phyloP scores from a whole-genome alignment of 2,113 vertebrate species.

The Anolis carolinensis region DNA sequence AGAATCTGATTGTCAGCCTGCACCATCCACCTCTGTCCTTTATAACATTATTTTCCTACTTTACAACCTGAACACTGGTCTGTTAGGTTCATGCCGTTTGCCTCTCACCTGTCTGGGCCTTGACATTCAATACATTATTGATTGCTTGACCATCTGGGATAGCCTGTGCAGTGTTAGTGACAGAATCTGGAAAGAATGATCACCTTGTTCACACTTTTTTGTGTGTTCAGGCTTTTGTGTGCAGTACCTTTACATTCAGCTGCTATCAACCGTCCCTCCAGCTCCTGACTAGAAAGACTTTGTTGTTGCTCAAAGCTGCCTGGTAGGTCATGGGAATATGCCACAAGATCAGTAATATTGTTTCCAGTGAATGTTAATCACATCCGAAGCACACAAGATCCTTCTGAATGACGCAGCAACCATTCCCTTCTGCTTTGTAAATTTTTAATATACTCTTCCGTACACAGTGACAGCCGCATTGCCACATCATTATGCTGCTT shows the following conservation, averaged over 20 bases:
- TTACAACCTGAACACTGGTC: neutral
- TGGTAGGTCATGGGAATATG: conserved; percentile 23
- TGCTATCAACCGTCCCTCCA: neutral
- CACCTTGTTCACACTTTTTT: neutral
- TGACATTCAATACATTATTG: neutral
- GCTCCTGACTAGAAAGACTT: neutral
- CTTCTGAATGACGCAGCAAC: neutral
- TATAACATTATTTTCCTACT: neutral
- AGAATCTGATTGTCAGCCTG: neutral
- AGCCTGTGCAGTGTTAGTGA: neutral
- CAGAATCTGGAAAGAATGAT: neutral
- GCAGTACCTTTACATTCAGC: conserved; percentile 1
- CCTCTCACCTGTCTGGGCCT: too few species aligned
- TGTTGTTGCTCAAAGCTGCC: conserved; percentile 1
- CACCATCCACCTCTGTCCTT: too few species aligned
- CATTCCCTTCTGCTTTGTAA: accelerated
- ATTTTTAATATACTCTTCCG: conserved; percentile 2
- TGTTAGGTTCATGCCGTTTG: neutral
- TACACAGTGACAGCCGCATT: conserved; percentile 25
- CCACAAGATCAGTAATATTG: conserved; percentile 18
- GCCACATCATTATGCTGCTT: conserved; percentile 15
- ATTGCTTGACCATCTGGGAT: neutral
- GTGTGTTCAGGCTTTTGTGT: neutral
- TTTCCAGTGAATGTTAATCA: conserved; percentile 29
- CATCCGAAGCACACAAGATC: neutral